Base-by-base conservation (phyloP, 2,113 vertebrate genomes). In the Eulacestoma nigropectus region DNA sequence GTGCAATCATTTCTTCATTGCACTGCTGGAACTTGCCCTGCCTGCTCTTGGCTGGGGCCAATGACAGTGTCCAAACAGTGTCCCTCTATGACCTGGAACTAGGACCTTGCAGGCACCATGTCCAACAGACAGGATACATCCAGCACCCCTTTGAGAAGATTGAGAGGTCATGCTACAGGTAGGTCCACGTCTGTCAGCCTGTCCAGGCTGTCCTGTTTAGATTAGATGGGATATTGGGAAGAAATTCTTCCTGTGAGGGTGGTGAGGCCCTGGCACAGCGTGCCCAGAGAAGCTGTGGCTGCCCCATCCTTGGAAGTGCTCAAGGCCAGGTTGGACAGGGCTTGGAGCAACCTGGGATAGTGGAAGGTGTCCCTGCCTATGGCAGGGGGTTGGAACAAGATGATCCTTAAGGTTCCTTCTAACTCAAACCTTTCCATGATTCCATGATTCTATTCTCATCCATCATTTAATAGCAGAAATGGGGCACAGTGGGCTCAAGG, bases 291-390 rank as follows among this genome's bases (percentile, higher is more conserved):
- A 89, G 29, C 16, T 67, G 68, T 52, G 52, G 19, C 19, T 52
- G 18, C 6, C 1, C 19, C 16, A 44, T 2, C 33, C 7, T 29
- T 44, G 60, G 27, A 25, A 52, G 8, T n/a, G 37, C 30, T 2
- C 52, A 52, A 81, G 5, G 29, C 4, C 33, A 29, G 8, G 3
- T 3, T n/a, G 37, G 68, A 82, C 0, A 0, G 23, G 13, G 6
- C 11, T 67, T 67, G 33, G 68, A 81, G 16, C 4, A 59, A 11
- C 16, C 52, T 67, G 77, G 23, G 10, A 2, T 29, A 59, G 10
- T 30, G 52, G 16, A 52, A 67, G 10, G 10, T 39, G 13, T 30
- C 16, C 9, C 15, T 46, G 33, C 13, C 22, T 26, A 25, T 30
- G 37, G 4, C 32, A 65, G 27, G 14, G 14, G 21, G 1, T 4